phyloP scores from a whole-genome alignment of 2,113 vertebrate species.

The Antechinus stuartii region DNA sequence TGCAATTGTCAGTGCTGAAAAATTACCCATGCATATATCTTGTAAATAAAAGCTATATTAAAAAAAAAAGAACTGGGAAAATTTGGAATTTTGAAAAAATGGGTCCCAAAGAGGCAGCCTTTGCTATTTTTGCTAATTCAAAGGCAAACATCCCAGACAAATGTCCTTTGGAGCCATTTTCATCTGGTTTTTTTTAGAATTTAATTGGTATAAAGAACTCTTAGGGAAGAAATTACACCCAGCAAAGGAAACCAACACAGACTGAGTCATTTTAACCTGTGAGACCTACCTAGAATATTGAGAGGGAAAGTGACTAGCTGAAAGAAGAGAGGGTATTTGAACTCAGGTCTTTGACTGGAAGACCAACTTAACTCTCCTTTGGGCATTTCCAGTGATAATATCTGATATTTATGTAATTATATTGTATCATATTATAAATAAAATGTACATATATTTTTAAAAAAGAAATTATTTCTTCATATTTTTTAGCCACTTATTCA shows the following conservation, averaged over 20 bases:
- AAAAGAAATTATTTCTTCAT: too few relatives aligned
- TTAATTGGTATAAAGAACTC: neutral
- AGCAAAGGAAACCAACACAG: neutral
- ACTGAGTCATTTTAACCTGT: neutral
- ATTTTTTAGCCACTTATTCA: too few relatives aligned
- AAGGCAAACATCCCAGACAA: conserved; percentile 39
- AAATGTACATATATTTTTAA: too few relatives aligned
- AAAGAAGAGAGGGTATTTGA: neutral
- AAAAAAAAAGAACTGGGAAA: conserved; percentile 28
- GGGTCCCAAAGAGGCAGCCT: conserved; percentile 24
- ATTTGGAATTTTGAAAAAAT: conserved; percentile 54
- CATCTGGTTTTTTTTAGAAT: neutral
- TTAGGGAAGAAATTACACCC: neutral
- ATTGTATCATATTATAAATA: too few relatives aligned
- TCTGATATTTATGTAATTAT: neutral
- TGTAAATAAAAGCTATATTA: too few relatives aligned
- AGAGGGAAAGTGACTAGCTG: neutral
- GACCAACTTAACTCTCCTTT: neutral
- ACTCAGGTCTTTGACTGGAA: neutral
- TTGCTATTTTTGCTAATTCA: conserved; percentile 20
- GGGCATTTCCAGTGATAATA: neutral
- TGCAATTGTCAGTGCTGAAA: too few relatives aligned
- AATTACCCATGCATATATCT: too few relatives aligned
- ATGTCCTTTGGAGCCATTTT: neutral
- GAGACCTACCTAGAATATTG: neutral